These are phyloP conservation scores for Cataglyphis rosenhaueri DNA, from an alignment of 2,888 invertebrate species.

Conservation along the genomic window DNA sequence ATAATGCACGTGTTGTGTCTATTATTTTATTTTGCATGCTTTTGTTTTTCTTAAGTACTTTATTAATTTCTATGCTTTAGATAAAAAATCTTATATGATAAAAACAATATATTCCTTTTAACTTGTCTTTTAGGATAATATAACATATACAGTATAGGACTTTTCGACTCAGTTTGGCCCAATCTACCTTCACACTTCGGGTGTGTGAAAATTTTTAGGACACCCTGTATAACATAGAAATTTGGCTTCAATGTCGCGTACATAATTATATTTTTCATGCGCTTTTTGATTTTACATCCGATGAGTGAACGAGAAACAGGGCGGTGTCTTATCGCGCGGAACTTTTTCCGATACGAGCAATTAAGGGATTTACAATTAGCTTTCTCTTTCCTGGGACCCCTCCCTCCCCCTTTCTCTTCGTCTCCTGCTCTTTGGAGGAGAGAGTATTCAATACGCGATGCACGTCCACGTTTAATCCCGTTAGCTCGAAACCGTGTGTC, in stretches of 20 bases:
- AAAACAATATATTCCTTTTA: not conserved
- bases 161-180: too few species aligned
- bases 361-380: conserved; percentile 82
- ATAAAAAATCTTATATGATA: not conserved
- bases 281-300: not conserved
- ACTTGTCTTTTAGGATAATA: not conserved
- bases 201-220: too few species aligned
- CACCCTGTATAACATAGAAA: not conserved
- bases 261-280: not conserved
- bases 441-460: conserved; percentile 77
- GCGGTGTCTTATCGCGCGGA: conserved; percentile 17
- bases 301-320: not conserved
- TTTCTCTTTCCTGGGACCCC: not conserved
- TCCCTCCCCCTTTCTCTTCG: too few species aligned
- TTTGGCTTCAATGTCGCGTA: not conserved
- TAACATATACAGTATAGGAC: too few species aligned
- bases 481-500: conserved; percentile 82
- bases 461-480: conserved; percentile 84
- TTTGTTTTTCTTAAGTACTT: not conserved
- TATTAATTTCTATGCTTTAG: not conserved
- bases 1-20: not conserved
- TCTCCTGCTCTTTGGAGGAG: not conserved
- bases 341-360: conserved; percentile 77
- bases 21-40: not conserved
- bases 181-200: too few species aligned